Base-by-base conservation (phyloP, 2,888 invertebrate genomes). In the Rhynchonema sp. region DNA sequence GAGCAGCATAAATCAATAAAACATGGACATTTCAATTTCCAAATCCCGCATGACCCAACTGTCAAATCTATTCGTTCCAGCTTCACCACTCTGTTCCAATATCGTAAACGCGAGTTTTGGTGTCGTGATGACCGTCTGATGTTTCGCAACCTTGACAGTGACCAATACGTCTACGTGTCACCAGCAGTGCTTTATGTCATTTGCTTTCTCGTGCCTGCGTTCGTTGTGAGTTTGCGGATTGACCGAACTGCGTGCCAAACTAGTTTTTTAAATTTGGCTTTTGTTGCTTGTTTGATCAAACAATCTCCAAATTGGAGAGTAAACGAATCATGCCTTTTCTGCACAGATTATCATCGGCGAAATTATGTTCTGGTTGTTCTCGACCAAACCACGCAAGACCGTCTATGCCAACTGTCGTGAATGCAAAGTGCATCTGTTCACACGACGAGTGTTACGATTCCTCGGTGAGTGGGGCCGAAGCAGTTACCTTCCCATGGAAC, bases 351-450 rank as follows among this genome's bases (percentile, higher is more conserved):
- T 75, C 30, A 69, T 76, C 26, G 74, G 76, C 38, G 76, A 77
- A 65, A 67, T 75, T 9, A 74, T 74, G 59, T 71, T 76, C 59
- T 76, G 75, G 74, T 68, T 74, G 26, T 75, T 76, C 65, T 72
- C 72, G 9, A 71, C 71, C 9, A 73, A 74, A 57, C 72, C 73
- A 17, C 68, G 75, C 60, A 75, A 75, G 65, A 70, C 73, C 1
- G 70, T 77, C 26, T 70, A 70, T 20, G 72, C 74, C 22, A 69
- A 72, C 28, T 75, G 74, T 59, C 66, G 67, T 17, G 69, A 71
- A 55, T 75, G 74, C 63, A 69, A 67, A 60, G 65, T 76, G 6
- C 74, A 75, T 55, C 72, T 77, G 62, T 71, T 76, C 58, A 65
- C 73, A 2, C 64, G 76, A 53, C 63, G 77, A 26, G 66, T 77